Percentiles rank a stretch among this genome's conserved stretches.
Evolutionary conservation across 2,113 vertebrate species (phyloP).

Genomic region (Kryptolebias marmoratus): DNA sequence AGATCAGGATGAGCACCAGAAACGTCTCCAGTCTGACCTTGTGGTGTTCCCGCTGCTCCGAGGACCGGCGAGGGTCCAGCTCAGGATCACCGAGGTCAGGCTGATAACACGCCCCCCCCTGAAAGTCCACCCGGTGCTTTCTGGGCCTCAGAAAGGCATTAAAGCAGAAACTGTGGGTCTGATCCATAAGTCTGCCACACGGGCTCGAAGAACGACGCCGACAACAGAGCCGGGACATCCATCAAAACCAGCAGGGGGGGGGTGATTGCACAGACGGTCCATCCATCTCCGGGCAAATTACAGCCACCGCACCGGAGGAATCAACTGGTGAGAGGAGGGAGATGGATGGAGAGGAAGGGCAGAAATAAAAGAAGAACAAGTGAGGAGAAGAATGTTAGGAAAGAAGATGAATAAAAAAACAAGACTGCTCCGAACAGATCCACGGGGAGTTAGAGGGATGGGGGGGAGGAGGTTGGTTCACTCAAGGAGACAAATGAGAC

Average conservation of each 20-base stretch:
- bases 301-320: constrained; percentile 30
- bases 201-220: constrained; percentile 19
- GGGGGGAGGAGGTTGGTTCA: neutral
- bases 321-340: neutral
- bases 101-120: neutral
- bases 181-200: constrained; percentile 36
- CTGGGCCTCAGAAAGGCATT: constrained; percentile 21
- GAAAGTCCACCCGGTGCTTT: neutral
- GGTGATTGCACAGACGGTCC: constrained; percentile 23
- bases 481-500: constrained; percentile 33
- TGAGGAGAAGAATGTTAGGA: neutral
- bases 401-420: neutral
- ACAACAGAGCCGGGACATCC: constrained; percentile 40
- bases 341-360: neutral
- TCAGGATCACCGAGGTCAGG: constrained; percentile 1
- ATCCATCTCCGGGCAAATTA: constrained; percentile 58
- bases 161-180: neutral
- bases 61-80: neutral
- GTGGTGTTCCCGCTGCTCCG: neutral
- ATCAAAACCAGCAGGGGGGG: constrained; percentile 36
- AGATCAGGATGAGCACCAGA: neutral
- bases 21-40: neutral
- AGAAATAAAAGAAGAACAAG: neutral
- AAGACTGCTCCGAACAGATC: neutral
- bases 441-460: neutral